phyloP scores from a whole-genome alignment of 2,888 invertebrate species.

The Eurytoma californica region DNA sequence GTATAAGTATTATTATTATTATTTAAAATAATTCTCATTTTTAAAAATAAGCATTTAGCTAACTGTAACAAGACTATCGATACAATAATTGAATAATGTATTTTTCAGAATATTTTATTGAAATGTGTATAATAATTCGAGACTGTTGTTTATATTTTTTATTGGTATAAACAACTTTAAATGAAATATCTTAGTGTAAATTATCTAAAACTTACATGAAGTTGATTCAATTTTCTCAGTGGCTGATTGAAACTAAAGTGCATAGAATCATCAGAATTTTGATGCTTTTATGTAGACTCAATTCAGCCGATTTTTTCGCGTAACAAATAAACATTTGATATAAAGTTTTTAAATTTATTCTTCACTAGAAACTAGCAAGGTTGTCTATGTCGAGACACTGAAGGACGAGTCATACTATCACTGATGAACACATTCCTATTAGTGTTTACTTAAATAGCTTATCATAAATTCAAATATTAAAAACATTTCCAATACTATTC shows the following conservation, averaged over 20 bases:
- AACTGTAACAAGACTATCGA: too few species aligned
- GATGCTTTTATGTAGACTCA: constrained; percentile 50
- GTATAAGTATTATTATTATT: too few species aligned
- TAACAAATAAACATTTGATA: constrained; percentile 39
- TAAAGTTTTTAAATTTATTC: constrained; percentile 16
- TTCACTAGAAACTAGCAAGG: constrained; percentile 30
- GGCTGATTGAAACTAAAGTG: constrained; percentile 19
- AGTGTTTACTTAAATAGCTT: neutral
- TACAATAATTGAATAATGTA: too few species aligned
- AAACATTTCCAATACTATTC: too few species aligned
- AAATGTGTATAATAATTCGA: too few species aligned
- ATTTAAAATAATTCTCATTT: too few species aligned
- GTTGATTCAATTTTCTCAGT: constrained; percentile 6
- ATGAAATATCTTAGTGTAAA: neutral
- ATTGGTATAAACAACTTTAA: neutral
- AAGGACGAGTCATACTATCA: constrained; percentile 44
- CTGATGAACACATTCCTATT: constrained; percentile 1
- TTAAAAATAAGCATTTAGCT: too few species aligned
- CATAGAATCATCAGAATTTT: constrained; percentile 6
- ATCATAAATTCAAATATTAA: too few species aligned
- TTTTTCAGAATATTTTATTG: too few species aligned
- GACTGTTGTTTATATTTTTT: neutral
- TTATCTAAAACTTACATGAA: constrained; percentile 19
- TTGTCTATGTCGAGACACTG: constrained; percentile 27
- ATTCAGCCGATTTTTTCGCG: constrained; percentile 16